phyloP scores from a whole-genome alignment of 2,797 vertebrate species.

The Zonotrichia albicollis region DNA sequence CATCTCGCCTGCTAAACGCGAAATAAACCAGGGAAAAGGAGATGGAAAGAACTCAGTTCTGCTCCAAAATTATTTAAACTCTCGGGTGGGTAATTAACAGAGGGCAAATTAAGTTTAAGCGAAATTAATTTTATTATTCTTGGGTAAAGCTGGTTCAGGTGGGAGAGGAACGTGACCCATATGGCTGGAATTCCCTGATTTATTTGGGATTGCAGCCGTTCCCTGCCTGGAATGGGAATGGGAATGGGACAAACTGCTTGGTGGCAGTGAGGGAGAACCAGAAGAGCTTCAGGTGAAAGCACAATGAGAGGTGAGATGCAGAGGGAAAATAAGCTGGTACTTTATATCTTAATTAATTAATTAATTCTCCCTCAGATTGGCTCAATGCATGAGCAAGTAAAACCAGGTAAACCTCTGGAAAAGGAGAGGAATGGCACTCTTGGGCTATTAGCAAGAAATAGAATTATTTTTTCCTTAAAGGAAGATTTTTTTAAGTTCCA shows the following conservation, averaged over 20 bases:
- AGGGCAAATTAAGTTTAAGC: background rate
- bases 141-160: background rate
- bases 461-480: background rate
- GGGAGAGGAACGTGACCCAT: background rate
- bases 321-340: conserved; percentile 61
- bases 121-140: background rate
- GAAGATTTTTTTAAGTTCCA: too few species aligned
- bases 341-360: conserved; percentile 34
- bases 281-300: background rate
- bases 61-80: background rate
- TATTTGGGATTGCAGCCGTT: too few species aligned
- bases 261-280: background rate
- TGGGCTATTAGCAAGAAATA: background rate
- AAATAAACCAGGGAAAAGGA: background rate
- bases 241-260: background rate
- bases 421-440: background rate
- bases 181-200: too few species aligned
- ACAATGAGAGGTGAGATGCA: background rate
- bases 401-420: conserved; percentile 35
- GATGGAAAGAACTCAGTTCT: background rate
- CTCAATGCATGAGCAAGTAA: conserved; percentile 35
- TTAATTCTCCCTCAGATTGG: conserved; percentile 48
- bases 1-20: background rate
- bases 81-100: background rate
- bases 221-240: too few species aligned